Conservation (phyloP, 2,113 vertebrate genomes). For the Dipodomys stephensi region DNA sequence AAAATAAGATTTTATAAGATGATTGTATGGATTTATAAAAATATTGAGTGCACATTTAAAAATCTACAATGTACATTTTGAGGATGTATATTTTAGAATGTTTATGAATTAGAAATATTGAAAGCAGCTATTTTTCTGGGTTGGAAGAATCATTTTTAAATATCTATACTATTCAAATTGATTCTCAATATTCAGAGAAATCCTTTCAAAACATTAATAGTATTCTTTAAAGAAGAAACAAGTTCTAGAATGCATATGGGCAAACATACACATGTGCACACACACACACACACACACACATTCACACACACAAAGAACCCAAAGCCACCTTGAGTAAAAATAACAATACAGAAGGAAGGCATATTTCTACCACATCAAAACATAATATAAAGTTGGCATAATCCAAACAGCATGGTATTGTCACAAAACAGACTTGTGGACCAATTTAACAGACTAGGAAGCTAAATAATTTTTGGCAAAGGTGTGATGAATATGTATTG, state of each 20-base stretch:
- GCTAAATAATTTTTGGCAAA: background rate
- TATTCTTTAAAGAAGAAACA: background rate
- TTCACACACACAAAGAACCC: too few relatives aligned
- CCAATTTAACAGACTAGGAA: background rate
- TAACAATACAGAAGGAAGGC: too few relatives aligned
- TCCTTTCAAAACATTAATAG: background rate
- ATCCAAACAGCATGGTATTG: background rate
- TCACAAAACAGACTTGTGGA: background rate
- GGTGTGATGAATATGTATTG: background rate
- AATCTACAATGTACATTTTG: background rate
- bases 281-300: too few relatives aligned
- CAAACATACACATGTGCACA: too few relatives aligned
- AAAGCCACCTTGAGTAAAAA: too few relatives aligned
- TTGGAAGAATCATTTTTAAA: background rate
- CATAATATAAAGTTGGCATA: background rate
- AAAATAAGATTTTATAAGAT: background rate
- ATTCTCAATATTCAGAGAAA: background rate
- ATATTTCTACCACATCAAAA: too few relatives aligned
- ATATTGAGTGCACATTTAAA: conserved; percentile 14
- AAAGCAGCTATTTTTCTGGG: background rate
- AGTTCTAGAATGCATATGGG: background rate
- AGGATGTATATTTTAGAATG: background rate
- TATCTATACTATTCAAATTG: background rate
- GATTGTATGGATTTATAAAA: background rate
- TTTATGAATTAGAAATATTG: conserved; percentile 10